Base-by-base conservation (phyloP, 2,113 vertebrate genomes). In the Silurus asotus region DNA sequence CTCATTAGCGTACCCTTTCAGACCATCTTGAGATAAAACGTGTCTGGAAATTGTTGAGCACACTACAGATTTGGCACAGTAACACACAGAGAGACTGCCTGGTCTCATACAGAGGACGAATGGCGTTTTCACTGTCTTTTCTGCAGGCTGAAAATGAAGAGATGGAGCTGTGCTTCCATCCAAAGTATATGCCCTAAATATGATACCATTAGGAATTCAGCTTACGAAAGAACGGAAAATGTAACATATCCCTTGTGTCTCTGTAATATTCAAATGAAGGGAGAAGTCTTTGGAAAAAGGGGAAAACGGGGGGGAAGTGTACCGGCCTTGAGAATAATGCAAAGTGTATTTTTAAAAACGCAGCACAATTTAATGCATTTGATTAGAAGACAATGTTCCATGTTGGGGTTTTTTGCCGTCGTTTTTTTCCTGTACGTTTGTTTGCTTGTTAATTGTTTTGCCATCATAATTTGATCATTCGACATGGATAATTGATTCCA, bases 241-340 rank as follows among this genome's bases (percentile, higher is more conserved):
- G n/a, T 69, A 56, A 28, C 81, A 67, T 82, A n/a, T 56, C 53
- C 65, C 81, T 69, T 13, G 19, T 83, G 64, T 45, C 59, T 76
- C 56, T 75, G 83, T 37, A 76, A 84, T 84, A 64, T 76, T 84
- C 83, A 84, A 76, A 84, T 77, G 72, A 84, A 84, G 15, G 56
- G n/a, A 76, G 8, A 75, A 58, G 25, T 70, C 82, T 45, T 6
- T 84, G 56, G 17, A 75, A 23, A 53, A 25, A 5, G 20, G 1
- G 23, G 23, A 7, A 2, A 2, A 13, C 1, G 9, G 5, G 72
- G 51, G 51, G 23, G 23, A 4, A 8, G 15, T 64, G 61, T 20
- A 37, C 17, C 20, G 5, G 72, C 48, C 14, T 77, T 20, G 76
- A 58, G n/a, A 58, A 11, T 2, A 9, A 58, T 78, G 61, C 17